Base-by-base conservation (phyloP, 2,888 invertebrate genomes). In the Crepidodera aurea region DNA sequence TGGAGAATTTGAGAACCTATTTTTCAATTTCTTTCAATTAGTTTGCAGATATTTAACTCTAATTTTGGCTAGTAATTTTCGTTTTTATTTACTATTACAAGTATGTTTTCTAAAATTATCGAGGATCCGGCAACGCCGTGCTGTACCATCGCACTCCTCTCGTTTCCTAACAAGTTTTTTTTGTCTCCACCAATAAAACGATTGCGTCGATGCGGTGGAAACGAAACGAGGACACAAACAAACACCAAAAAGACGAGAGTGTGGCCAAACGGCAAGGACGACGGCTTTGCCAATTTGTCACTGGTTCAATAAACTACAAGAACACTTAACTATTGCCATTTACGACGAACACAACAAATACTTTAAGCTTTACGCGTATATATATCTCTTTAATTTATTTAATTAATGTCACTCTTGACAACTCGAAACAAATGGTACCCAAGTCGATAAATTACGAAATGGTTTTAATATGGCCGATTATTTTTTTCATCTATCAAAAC, bases 231-330 rank as follows among this genome's bases (percentile, higher is more conserved):
- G 59, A 58, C 62, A 48, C 42, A 40, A 62, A 48, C 42, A 40
- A 62, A 51, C 40, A 15, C 37, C 46, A 6, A 15, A 48, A 16
- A 48, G 13, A 27, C 13, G 10, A 29, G 48, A 27, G 53, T 59
- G 29, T 40, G 48, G 48, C 54, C 50, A 59, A 59, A 58, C 18
- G 37, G 54, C 62, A 63, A 63, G 62, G 62, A 58, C 62, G 62
- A 59, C 62, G 15, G 32, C 54, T 63, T 57, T 22, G 54, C 12
- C 42, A 39, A 50, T 50, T 59, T 54, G 54, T 57, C 48, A 51
- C 37, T 50, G 48, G 58, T 58, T 53, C 57, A 56, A 48, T 58
- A 62, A 58, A 62, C 53, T 58, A 51, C 51, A 44, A 51, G 51
- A 27, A 18, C 51, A 51, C 39, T 19, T 27, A 56, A 56, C 16